These are phyloP conservation scores for Lucinisca nassula DNA, from an alignment of 2,888 invertebrate genomes.

Conservation along the genomic window DNA sequence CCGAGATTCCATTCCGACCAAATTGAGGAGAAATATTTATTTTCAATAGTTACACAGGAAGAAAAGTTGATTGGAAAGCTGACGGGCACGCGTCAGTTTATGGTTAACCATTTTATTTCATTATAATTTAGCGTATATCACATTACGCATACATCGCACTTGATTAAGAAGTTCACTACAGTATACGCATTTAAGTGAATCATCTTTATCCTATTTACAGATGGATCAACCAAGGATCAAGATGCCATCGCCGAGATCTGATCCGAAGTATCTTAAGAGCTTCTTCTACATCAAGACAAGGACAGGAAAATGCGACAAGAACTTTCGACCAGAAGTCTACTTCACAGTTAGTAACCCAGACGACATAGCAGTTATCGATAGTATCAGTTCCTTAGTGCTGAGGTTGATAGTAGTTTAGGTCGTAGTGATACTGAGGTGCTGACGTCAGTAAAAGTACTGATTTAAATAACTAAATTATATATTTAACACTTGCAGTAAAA, in stretches of 20 bases:
- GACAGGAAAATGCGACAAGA: neutral
- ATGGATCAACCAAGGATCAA: constrained; percentile 1
- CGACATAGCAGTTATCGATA: neutral
- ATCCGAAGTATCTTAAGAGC: neutral
- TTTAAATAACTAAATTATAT: too few species aligned
- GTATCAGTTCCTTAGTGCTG: too few species aligned
- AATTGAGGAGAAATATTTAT: neutral
- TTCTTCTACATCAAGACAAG: neutral
- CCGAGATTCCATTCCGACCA: neutral
- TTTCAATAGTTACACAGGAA: neutral
- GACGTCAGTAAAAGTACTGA: too few species aligned
- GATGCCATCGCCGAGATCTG: neutral
- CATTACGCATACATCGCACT: neutral
- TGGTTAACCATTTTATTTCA: neutral
- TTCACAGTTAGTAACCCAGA: neutral
- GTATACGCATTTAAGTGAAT: too few species aligned
- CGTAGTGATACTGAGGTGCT: too few species aligned
- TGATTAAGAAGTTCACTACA: neutral
- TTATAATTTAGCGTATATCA: neutral
- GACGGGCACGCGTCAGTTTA: neutral
- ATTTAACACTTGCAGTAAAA: too few species aligned
- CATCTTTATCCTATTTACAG: neutral
- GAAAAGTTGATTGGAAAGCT: neutral
- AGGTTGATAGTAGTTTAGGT: too few species aligned
- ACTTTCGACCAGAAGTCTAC: neutral